Base-by-base conservation (phyloP, 2,113 vertebrate genomes). In the Sinocyclocheilus maitianheensis region DNA sequence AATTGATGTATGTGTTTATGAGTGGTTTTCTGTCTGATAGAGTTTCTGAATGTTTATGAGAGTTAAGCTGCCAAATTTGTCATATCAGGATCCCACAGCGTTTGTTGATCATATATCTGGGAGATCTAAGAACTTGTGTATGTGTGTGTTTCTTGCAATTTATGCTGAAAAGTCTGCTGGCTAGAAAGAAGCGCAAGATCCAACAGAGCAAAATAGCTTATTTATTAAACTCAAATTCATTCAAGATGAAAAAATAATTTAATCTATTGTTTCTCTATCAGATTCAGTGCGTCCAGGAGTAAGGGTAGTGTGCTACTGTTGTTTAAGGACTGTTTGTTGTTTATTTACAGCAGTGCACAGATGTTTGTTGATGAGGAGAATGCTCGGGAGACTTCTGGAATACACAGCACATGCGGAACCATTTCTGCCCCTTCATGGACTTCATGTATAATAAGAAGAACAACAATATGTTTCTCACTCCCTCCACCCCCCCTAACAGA, bases 211-310 rank as follows among this genome's bases (percentile, higher is more conserved):
- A 65, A 81, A 71, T 34, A 30, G 43, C 80, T 30, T 8, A 82
- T 82, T 71, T 82, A 71, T 71, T 82, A 82, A 71, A 71, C 24
- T 69, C 80, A 82, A 34, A 82, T 82, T 82, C 26, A 82, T 82
- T 71, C 30, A 71, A 53, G 80, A 69, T 71, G 46, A 82, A 82
- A 82, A 53, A 82, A 34, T 51, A 14, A 65, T 65, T 81, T 30
- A 24, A 81, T 65, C n/a, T 67, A 34, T 37, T 63, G 30, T 30
- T 82, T 82, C 46, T 46, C 63, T 24, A 24, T 71, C n/a, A 82
- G 4, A 82, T 7, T 82, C 18, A 51, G 43, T 37, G 62, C 24
- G 13, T 51, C 40, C 7, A 34, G 16, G 46, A 82, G 63, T 51
- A 71, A 82, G 20, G 43, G 24, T 37, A 20, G 24, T 34, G 46